Evolutionary conservation across 2,797 vertebrate genomes (phyloP).

Genomic region (Dallia pectoralis): DNA sequence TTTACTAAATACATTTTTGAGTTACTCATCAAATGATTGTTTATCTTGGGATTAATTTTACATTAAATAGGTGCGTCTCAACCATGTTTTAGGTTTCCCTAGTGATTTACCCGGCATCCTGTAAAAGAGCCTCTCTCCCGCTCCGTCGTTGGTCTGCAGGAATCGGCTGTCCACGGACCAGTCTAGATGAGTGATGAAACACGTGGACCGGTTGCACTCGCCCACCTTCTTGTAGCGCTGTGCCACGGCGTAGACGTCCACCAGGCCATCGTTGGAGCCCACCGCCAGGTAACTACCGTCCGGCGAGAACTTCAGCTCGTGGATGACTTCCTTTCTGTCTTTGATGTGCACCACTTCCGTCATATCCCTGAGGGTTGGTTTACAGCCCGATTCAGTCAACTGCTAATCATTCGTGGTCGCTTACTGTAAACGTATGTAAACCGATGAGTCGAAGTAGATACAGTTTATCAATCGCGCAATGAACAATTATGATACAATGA

Average conservation of each 20-base stretch:
- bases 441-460: neutral
- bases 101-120: slow-evolving; percentile 54
- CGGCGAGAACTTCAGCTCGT: slow-evolving; percentile 95
- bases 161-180: slow-evolving; percentile 95
- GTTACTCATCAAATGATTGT: no score
- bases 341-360: slow-evolving; percentile 97
- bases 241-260: slow-evolving; percentile 88
- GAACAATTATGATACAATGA: neutral
- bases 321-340: slow-evolving; percentile 95
- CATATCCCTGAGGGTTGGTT: slow-evolving; percentile 84
- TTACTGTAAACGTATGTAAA: neutral
- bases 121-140: slow-evolving; percentile 89
- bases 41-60: neutral
- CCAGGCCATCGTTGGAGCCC: slow-evolving; percentile 90
- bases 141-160: slow-evolving; percentile 91
- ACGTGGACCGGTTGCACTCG: slow-evolving; percentile 86
- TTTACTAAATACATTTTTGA: no score
- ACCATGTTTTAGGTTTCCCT: no score
- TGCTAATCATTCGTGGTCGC: neutral
- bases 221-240: slow-evolving; percentile 96
- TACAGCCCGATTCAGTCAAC: neutral
- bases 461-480: neutral
- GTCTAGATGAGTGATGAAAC: slow-evolving; percentile 95
- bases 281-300: slow-evolving; percentile 91
- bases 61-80: no score